These are phyloP conservation scores for Neocrepidodera transversa DNA, from an alignment of 2,888 invertebrate species.

Conservation along the genomic window DNA sequence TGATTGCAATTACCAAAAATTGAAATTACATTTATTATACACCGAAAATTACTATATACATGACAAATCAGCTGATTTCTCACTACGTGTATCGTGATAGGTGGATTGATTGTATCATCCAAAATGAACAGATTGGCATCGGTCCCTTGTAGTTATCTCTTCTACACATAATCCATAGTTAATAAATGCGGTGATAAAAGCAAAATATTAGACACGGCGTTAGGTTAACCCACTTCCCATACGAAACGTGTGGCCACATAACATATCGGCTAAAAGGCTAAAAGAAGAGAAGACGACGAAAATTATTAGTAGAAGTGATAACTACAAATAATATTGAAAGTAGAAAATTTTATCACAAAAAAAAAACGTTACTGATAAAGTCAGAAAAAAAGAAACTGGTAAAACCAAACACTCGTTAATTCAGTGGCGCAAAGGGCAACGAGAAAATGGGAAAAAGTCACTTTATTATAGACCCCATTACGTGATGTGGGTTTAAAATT, in stretches of 20 bases:
- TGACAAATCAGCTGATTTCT: not conserved
- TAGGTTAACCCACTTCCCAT: not conserved
- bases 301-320: not conserved
- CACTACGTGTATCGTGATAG: not conserved
- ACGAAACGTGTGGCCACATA: conserved; percentile 8
- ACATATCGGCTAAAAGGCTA: not conserved
- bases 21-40: not conserved
- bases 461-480: no score
- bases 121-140: conserved; percentile 2
- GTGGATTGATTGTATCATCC: conserved; percentile 7
- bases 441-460: no score
- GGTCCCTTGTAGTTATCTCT: conserved; percentile 2
- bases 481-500: no score
- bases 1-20: not conserved
- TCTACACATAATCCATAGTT: conserved; percentile 18
- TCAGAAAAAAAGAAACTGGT: no score
- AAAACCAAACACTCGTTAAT: no score
- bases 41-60: not conserved
- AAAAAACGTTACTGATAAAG: no score
- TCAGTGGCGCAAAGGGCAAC: no score
- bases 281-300: not conserved
- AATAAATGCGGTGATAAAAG: conserved; percentile 26
- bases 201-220: conserved; percentile 22
- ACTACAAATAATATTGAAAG: not conserved
- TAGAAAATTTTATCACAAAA: no score